Base-by-base conservation (phyloP, 1,140 invertebrate genomes). In the Lasaia peninsularis region DNA sequence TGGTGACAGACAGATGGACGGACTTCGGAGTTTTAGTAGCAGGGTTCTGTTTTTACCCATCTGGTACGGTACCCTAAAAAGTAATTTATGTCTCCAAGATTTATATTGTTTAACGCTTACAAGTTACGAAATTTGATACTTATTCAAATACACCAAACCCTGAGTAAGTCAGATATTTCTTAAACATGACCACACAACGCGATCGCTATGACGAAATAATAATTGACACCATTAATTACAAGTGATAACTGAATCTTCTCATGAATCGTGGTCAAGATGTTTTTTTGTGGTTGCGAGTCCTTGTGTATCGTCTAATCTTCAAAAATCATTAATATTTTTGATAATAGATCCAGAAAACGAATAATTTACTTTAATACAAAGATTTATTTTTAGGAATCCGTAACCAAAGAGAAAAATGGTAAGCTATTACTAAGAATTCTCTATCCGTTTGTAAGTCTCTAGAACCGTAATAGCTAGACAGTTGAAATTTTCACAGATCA, bases 81-180 rank as follows among this genome's bases (percentile, higher is more conserved):
- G 40, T 48, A 48, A 48, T 48, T 48, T 48, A 48, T 48, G 20
- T 10, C 40, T 1, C 10, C 10, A 21, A 48, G 40, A 28, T 28
- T 60, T 51, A 64, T 61, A 63, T 54, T 65, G 75, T 14, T 76
- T 75, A 73, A 73, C 76, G 75, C 65, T 72, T 63, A 69, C 55
- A 59, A 35, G 49, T 52, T 61, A 69, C 67, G 80, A 82, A 85
- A 85, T 80, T 73, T 65, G 74, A 83, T 54, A 56, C 75, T 75
- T 65, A 75, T 71, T 77, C 76, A 70, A 73, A 74, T 78, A 74
- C 62, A 66, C 16, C 16, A 24, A 21, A 7, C 6, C 12, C n/a
- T 28, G 1, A 24, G 21, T 9, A 31, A 31, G n/a, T n/a, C n/a
- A 24, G 2, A 24, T 24, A 31, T 24, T 69, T 57, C 70, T 67